Evolutionary conservation across 2,888 invertebrate genomes (phyloP), one percentile per base, ranked within the genome.

Genomic region (Lasioglossum figueresi): DNA sequence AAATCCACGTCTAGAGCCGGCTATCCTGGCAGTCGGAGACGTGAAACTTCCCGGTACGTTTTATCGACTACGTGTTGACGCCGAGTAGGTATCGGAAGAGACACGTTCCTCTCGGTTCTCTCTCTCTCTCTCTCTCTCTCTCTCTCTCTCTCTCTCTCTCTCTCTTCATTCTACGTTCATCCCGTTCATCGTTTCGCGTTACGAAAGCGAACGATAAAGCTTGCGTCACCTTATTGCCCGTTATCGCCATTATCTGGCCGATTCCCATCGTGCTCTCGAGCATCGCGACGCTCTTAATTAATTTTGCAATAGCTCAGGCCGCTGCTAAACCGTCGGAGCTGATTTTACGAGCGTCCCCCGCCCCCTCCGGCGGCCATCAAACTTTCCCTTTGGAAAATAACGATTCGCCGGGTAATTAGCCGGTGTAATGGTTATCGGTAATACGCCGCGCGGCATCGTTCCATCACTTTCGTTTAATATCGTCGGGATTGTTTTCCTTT

Each of bases 291-390:
- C 80, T 86, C 82, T 82, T 82, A 87, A 82, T 85, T 85, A 86
- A 85, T 87, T 87, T 78, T 78, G 82, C 82, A 86, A 87, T 86
- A 80, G 72, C 77, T 82, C 85, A 78, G 66, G 4, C 34, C 72
- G 40, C n/a, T 73, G 78, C 68, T 76, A 63, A 56, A 82, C 70
- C 82, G 27, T 52, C 59, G 48, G 59, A 70, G 72, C 40, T 43
- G 48, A 66, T 79, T 86, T 87, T 87, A 87, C 86, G 87, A 83
- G 6, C 80, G 52, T 45, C 86, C 68, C 34, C 59, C n/a, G 5
- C 0, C 66, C n/a, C n/a, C n/a, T n/a, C n/a, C 19, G 14, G 1
- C 34, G 45, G 14, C 73, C 86, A 73, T 82, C 78, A 80, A 87
- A 87, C 80, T 80, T 86, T 79, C 76, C 86, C 78, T 76, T 75